phyloP scores from a whole-genome alignment of 2,113 vertebrate genomes.

The Prunella fulvescens region DNA sequence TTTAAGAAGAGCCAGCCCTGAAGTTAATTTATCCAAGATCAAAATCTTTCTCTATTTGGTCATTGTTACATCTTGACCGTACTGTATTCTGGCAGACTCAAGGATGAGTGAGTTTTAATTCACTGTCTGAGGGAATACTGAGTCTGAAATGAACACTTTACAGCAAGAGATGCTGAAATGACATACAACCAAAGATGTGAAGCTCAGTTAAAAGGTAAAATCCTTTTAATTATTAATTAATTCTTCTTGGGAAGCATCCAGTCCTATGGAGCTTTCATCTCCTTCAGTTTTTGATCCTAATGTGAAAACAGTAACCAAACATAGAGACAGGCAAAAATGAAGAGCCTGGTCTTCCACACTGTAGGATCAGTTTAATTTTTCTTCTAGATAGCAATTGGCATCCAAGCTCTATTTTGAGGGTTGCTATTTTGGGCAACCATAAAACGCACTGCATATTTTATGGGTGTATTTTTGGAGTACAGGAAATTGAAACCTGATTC shows the following conservation, averaged over 20 bases:
- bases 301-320: background rate
- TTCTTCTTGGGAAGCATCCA: background rate
- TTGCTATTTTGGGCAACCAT: constrained; percentile 40
- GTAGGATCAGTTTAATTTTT: background rate
- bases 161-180: background rate
- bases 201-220: constrained; percentile 16
- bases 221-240: background rate
- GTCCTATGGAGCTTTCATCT: background rate
- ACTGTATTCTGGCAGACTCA: background rate
- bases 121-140: background rate
- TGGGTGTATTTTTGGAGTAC: constrained; percentile 32
- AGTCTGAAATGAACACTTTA: background rate
- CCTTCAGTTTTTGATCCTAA: background rate
- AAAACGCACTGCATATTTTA: constrained; percentile 17
- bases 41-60: background rate
- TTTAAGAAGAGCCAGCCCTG: background rate
- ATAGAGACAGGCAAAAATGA: background rate
- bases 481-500: constrained; percentile 40
- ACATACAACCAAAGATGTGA: background rate
- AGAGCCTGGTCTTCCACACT: background rate
- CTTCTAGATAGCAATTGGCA: constrained; percentile 25
- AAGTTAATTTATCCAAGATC: background rate
- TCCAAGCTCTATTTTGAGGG: constrained; percentile 22
- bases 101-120: background rate
- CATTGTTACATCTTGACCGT: background rate